Conservation (phyloP, 2,113 vertebrate genomes). For the Oreocharis arfaki region DNA sequence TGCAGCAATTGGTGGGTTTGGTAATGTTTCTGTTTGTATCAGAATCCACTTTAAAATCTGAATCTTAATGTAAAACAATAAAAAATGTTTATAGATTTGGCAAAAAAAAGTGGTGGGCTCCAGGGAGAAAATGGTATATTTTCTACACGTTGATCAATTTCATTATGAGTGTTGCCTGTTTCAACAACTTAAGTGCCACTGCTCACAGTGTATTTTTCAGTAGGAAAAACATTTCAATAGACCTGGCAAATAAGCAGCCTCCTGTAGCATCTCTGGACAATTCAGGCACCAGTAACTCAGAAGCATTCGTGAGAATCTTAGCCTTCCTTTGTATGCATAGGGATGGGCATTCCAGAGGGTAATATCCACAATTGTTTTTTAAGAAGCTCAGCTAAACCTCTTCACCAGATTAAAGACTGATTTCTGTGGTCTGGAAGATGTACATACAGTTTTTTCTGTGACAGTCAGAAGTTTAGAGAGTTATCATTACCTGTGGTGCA, state of each 20-base stretch:
- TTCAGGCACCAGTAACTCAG: not conserved
- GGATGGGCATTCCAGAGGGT: not conserved
- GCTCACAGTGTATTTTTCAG: not conserved
- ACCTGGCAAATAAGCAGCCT: not conserved
- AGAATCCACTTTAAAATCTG: not conserved
- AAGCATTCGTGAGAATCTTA: not conserved
- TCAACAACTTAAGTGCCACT: not conserved
- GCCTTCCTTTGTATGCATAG: not conserved
- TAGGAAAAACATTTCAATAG: not conserved
- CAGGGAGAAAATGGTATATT: not conserved
- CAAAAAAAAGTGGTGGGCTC: not conserved
- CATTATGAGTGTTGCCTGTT: not conserved
- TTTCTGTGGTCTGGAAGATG: not conserved
- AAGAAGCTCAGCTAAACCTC: not conserved
- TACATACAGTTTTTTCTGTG: not conserved
- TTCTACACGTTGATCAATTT: not conserved
- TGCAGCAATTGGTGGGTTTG: not conserved
- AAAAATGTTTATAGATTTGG: not conserved
- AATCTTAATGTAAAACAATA: not conserved
- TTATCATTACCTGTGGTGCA: not conserved
- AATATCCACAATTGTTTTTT: not conserved
- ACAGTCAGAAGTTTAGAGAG: not conserved
- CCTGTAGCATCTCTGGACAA: not conserved
- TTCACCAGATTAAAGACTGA: not conserved
- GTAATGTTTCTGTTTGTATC: not conserved